phyloP scores from a whole-genome alignment of 1,140 invertebrate species.

The Amyelois transitella region DNA sequence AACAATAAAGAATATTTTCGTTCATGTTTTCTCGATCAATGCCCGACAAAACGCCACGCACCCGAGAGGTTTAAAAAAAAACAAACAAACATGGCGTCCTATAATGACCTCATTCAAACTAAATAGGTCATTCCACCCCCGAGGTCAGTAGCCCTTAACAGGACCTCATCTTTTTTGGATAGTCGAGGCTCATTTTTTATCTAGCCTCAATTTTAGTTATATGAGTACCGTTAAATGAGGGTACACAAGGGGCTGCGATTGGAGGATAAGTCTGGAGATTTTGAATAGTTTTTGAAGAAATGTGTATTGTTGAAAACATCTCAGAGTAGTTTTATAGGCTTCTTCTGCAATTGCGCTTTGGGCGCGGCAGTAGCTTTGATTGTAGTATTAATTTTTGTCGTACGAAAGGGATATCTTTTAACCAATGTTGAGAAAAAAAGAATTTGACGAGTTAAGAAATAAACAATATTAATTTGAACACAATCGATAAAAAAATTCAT shows the following conservation, averaged over 20 bases:
- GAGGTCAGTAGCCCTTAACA: conserved; percentile 66
- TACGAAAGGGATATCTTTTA: too few relatives aligned
- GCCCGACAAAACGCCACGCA: not conserved
- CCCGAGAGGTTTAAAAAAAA: not conserved
- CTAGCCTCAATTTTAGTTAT: conserved; percentile 59
- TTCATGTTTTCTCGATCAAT: not conserved
- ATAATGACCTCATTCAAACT: conserved; percentile 61
- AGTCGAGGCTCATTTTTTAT: conserved; percentile 62
- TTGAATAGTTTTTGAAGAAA: not conserved
- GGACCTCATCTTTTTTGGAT: conserved; percentile 57
- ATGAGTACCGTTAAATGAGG: conserved; percentile 59
- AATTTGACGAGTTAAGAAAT: too few relatives aligned
- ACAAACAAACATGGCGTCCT: conserved; percentile 9
- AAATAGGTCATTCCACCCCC: conserved; percentile 68
- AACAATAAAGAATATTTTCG: too few relatives aligned
- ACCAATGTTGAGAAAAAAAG: too few relatives aligned
- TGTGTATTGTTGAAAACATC: not conserved
- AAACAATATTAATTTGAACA: too few relatives aligned
- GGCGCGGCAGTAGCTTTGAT: too few relatives aligned
- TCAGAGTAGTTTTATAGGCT: too few relatives aligned
- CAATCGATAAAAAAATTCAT: too few relatives aligned
- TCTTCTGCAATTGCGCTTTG: too few relatives aligned
- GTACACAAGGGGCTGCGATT: conserved; percentile 13
- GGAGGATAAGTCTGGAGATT: conserved; percentile 35
- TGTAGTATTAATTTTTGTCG: too few relatives aligned